A percentile compares a stretch with the other conserved stretches of the same genome.
Conservation (phyloP, 2,888 invertebrate species). For the Plutella xylostella region DNA sequence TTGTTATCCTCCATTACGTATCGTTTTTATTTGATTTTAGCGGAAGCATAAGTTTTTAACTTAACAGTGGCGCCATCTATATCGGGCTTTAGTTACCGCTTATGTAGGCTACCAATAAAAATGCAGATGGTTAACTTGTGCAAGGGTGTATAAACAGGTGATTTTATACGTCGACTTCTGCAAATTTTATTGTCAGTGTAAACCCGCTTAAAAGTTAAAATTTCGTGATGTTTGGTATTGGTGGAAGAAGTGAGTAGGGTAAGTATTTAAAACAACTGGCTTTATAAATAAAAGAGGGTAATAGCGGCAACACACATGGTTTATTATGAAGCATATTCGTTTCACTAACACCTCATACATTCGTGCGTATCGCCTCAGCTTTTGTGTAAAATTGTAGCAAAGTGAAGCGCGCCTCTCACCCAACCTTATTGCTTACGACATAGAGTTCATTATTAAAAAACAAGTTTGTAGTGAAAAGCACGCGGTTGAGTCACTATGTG, state of each 20-base stretch:
- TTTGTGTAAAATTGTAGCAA: slow-evolving; percentile 11
- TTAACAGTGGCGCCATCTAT: no score
- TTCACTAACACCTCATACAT: slow-evolving; percentile 15
- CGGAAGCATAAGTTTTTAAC: no score
- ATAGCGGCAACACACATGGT: slow-evolving; percentile 24
- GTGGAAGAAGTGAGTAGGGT: background rate
- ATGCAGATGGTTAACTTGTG: no score
- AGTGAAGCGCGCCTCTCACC: slow-evolving; percentile 3
- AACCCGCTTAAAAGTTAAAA: background rate
- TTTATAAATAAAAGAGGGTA: slow-evolving; percentile 15
- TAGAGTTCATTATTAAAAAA: background rate
- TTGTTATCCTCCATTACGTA: no score
- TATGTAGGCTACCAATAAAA: no score
- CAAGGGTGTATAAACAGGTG: no score
- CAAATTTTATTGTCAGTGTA: background rate
- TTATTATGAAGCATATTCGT: slow-evolving; percentile 17
- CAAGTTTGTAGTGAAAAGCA: slow-evolving; percentile 1
- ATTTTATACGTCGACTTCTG: no score
- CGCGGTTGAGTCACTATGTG: background rate
- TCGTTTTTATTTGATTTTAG: no score
- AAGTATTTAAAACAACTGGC: background rate
- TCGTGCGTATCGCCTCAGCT: slow-evolving; percentile 9
- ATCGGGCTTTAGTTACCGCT: no score
- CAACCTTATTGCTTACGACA: background rate
- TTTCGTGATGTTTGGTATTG: background rate